These are phyloP conservation scores for Chelmon rostratus DNA, from an alignment of 2,797 vertebrate species.

Conservation along the genomic window DNA sequence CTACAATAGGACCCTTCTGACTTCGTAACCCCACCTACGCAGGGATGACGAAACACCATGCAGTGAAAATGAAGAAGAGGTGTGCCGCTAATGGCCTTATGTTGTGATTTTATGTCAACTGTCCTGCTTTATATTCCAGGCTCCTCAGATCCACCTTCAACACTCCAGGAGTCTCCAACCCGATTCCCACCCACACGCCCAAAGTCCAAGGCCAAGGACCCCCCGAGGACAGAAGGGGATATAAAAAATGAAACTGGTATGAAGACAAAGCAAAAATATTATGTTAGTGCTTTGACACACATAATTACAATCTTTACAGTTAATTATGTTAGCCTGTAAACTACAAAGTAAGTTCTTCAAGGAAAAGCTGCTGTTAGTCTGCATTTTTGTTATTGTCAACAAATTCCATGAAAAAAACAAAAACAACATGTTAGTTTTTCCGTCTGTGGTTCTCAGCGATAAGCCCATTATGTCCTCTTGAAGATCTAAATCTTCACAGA, in stretches of 20 bases:
- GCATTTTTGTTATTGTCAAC: neutral
- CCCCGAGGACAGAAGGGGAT: conserved; percentile 28
- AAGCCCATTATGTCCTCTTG: neutral
- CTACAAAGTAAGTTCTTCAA: neutral
- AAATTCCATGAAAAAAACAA: no score
- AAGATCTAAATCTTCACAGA: neutral
- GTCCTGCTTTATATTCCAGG: conserved; percentile 82
- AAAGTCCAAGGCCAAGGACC: conserved; percentile 88
- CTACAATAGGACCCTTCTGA: conserved; percentile 2
- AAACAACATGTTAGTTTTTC: neutral
- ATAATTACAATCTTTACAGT: neutral
- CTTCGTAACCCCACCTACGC: conserved; percentile 10
- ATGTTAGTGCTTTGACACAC: neutral
- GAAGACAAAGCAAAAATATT: conserved; percentile 20
- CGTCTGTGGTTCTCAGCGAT: neutral
- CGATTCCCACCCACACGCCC: conserved; percentile 89
- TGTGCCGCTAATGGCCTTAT: neutral
- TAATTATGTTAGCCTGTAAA: neutral
- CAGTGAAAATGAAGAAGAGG: neutral
- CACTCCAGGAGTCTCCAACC: conserved; percentile 89
- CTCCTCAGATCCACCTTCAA: conserved; percentile 88
- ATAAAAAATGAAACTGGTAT: conserved; percentile 65
- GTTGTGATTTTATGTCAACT: conserved; percentile 1
- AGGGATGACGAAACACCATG: neutral
- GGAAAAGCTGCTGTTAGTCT: no score